Conservation (phyloP, 2,888 invertebrate genomes). For the Arrhopalites spinosus region DNA sequence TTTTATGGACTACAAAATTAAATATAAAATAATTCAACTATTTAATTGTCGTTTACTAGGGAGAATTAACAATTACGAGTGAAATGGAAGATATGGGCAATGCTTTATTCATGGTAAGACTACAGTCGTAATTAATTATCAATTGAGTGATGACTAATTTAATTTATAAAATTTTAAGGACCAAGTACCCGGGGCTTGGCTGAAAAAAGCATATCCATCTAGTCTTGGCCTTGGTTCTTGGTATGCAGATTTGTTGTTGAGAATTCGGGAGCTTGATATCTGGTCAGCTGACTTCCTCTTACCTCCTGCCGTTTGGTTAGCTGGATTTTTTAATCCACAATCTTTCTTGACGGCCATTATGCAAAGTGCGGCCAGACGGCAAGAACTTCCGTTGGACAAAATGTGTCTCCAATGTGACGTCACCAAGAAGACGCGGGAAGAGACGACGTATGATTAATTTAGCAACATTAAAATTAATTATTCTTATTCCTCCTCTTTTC, state of each 20-base stretch:
- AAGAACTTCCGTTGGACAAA: slow-evolving; percentile 92
- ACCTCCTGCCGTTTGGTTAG: slow-evolving; percentile 74
- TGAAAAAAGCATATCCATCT: slow-evolving; percentile 87
- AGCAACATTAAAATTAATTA: not conserved
- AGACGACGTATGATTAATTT: slow-evolving; percentile 72
- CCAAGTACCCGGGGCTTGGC: slow-evolving; percentile 89
- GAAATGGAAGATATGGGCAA: slow-evolving; percentile 96
- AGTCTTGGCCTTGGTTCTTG: slow-evolving; percentile 83
- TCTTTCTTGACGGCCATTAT: slow-evolving; percentile 95
- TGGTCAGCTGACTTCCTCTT: slow-evolving; percentile 86
- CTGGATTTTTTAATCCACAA: slow-evolving; percentile 98
- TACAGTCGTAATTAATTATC: too few species aligned
- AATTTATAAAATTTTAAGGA: too few species aligned
- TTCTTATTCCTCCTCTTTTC: not conserved
- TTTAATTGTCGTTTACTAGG: slow-evolving; percentile 64
- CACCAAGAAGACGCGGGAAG: slow-evolving; percentile 94
- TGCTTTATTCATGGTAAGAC: slow-evolving; percentile 85
- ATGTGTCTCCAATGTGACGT: slow-evolving; percentile 98
- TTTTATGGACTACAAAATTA: too few species aligned
- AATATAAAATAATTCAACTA: too few species aligned
- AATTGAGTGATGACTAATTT: too few species aligned
- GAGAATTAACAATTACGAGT: slow-evolving; percentile 92
- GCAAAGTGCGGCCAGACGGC: slow-evolving; percentile 93
- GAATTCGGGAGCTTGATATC: slow-evolving; percentile 86
- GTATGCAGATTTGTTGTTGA: slow-evolving; percentile 87